Conservation (phyloP, 2,113 vertebrate genomes). For the Amia ocellicauda region DNA sequence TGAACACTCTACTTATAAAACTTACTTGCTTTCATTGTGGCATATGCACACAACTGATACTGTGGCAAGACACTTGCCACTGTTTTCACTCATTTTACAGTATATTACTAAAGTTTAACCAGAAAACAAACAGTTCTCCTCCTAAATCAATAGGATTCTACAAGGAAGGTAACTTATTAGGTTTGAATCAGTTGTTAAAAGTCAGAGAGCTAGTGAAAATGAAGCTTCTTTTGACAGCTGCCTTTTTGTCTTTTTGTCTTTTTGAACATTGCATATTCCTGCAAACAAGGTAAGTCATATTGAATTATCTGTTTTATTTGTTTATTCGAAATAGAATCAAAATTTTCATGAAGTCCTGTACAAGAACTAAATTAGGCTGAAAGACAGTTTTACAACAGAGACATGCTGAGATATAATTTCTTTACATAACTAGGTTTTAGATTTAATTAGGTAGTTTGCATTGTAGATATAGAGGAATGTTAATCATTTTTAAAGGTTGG, state of each 20-base stretch:
- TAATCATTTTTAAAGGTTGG: too few relatives aligned
- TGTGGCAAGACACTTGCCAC: background rate
- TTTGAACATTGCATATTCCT: background rate
- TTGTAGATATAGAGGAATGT: too few relatives aligned
- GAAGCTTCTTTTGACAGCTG: background rate
- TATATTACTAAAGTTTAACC: constrained; percentile 1
- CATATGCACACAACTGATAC: background rate
- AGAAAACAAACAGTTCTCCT: background rate
- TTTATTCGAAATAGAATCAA: too few relatives aligned
- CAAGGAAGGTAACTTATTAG: background rate
- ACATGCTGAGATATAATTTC: too few relatives aligned
- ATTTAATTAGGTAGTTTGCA: too few relatives aligned
- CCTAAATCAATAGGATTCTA: background rate
- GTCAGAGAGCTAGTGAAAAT: background rate
- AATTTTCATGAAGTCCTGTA: too few relatives aligned
- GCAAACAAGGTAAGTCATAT: background rate
- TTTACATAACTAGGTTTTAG: too few relatives aligned
- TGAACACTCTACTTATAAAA: too few relatives aligned
- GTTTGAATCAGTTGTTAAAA: background rate
- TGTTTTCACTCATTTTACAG: background rate
- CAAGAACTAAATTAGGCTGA: too few relatives aligned
- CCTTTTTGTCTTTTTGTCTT: background rate
- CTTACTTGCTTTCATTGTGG: background rate
- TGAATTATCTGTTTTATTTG: too few relatives aligned
- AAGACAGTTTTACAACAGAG: too few relatives aligned